A percentile compares a stretch with the other conserved stretches of the same genome.
Evolutionary conservation across 92 coral and sea anemone species (phyloP).

Genomic region (Heteractis magnifica): DNA sequence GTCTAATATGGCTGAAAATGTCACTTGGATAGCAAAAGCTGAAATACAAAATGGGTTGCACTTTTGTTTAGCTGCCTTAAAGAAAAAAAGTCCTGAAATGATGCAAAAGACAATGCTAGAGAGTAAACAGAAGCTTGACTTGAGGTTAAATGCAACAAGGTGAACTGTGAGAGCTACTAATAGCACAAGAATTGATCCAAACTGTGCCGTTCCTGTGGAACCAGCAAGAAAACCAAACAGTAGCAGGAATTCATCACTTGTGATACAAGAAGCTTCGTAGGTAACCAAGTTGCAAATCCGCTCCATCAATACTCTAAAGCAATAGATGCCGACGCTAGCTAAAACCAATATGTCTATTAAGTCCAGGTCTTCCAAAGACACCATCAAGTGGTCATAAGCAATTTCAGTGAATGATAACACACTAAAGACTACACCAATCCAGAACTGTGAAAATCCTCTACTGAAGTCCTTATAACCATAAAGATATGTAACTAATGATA

Average conservation of each 20-base stretch:
- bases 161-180: conserved; percentile 71
- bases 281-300: conserved; percentile 61
- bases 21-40: conserved; percentile 73
- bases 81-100: conserved; percentile 73
- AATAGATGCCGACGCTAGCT: conserved; percentile 71
- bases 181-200: conserved; percentile 64
- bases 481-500: conserved; percentile 72
- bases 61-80: conserved; percentile 81
- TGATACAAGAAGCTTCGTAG: conserved; percentile 64
- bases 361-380: conserved; percentile 82
- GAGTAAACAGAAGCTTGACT: conserved; percentile 80
- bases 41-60: conserved; percentile 90
- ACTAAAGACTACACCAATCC: conserved; percentile 95
- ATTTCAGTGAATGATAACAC: conserved; percentile 92
- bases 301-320: conserved; percentile 59
- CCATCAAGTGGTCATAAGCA: conserved; percentile 85
- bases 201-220: conserved; percentile 72
- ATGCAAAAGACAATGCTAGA: conserved; percentile 68
- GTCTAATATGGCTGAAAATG: conserved; percentile 78
- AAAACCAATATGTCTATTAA: conserved; percentile 81
- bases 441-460: conserved; percentile 65
- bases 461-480: conserved; percentile 83
- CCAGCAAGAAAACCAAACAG: conserved; percentile 84
- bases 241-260: conserved; percentile 74
- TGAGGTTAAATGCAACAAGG: conserved; percentile 80